Conservation (phyloP, 2,888 invertebrate genomes). For the Ectemnius cavifrons region DNA sequence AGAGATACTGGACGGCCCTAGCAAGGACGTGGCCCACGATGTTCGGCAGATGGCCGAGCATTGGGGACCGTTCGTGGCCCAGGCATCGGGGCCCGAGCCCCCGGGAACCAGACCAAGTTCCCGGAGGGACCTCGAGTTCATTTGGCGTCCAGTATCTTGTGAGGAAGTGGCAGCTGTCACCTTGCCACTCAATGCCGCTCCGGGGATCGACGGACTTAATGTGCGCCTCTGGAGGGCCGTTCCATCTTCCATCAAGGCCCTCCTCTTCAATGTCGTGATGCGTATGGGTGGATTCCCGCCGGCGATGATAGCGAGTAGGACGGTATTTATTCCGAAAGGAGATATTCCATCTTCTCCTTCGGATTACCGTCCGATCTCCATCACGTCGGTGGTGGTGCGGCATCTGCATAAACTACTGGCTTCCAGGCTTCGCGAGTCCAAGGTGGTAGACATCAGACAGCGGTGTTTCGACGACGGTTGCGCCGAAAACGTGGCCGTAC, state of each 20-base stretch:
- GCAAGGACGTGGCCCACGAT: too few relatives aligned
- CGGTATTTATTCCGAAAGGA: constrained; percentile 41
- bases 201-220: constrained; percentile 58
- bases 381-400: constrained; percentile 41
- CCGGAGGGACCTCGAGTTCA: too few relatives aligned
- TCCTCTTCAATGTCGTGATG: too few relatives aligned
- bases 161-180: constrained; percentile 39
- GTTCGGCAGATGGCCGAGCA: too few relatives aligned
- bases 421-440: not conserved
- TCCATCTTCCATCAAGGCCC: constrained; percentile 15
- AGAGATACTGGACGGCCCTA: too few relatives aligned
- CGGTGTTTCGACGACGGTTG: constrained; percentile 55
- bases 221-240: constrained; percentile 46
- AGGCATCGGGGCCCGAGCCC: too few relatives aligned
- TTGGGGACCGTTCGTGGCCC: too few relatives aligned
- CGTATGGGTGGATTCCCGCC: too few relatives aligned
- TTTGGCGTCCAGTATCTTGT: constrained; percentile 24
- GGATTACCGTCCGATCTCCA: constrained; percentile 1
- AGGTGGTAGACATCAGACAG: constrained; percentile 48
- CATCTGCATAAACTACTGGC: constrained; percentile 52
- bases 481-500: constrained; percentile 51
- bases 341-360: not conserved
- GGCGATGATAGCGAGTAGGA: constrained; percentile 27
- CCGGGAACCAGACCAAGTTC: too few relatives aligned
- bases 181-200: constrained; percentile 37